phyloP scores from a whole-genome alignment of 2,113 vertebrate genomes.

The Heterotis niloticus region DNA sequence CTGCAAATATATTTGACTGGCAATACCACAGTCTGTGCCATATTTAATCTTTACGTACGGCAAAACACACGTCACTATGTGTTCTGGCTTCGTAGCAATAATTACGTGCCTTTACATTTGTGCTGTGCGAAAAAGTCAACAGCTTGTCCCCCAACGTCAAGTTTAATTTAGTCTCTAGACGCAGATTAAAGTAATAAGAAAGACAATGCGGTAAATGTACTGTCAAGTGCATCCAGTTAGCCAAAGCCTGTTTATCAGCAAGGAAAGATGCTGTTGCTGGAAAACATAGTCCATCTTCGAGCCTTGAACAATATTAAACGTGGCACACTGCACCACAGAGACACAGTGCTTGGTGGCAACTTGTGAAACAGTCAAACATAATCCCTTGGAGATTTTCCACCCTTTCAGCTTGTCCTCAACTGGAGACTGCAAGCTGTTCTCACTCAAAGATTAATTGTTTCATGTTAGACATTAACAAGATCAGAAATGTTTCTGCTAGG shows the following conservation, averaged over 20 bases:
- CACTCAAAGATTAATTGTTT: background rate
- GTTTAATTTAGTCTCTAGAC: constrained; percentile 15
- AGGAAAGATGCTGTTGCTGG: background rate
- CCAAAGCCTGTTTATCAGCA: background rate
- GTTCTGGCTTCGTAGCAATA: background rate
- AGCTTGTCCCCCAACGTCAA: background rate
- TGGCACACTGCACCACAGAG: background rate
- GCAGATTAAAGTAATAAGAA: background rate
- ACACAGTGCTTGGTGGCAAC: background rate
- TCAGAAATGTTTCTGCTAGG: constrained; percentile 11
- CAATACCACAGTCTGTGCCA: too few species aligned
- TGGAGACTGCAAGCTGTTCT: background rate
- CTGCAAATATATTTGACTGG: constrained; percentile 1
- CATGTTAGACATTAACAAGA: constrained; percentile 12
- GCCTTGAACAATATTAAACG: background rate
- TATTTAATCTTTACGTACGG: background rate
- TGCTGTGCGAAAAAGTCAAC: background rate
- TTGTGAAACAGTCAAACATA: background rate
- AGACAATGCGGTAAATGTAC: background rate
- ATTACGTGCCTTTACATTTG: background rate
- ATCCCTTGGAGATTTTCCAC: background rate
- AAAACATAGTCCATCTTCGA: background rate
- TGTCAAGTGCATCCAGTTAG: background rate
- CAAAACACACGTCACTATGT: background rate
- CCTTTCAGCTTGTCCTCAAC: constrained; percentile 8